Evolutionary conservation across 2,797 vertebrate genomes (phyloP), one percentile per base, ranked within the genome.

Genomic region (Petrocephalus sullivani): DNA sequence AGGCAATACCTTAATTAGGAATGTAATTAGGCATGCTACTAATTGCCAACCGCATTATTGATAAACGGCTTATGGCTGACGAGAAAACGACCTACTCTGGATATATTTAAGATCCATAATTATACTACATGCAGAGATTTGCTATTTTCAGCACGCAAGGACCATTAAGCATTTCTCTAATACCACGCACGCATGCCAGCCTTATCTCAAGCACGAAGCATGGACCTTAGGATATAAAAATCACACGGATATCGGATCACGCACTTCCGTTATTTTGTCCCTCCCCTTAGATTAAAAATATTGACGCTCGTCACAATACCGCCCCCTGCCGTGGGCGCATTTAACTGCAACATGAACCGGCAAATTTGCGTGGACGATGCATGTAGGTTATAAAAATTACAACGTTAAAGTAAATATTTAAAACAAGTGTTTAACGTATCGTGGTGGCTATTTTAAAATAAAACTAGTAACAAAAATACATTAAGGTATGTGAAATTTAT

Each of bases 321-420:
- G 87, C 87, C 87, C 87, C 49, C 87, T 84, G 28, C 28, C 82
- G 87, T 84, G 51, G 3, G 57, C 10, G 54, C 61, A 28, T 88
- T 64, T 64, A 51, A 54, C n/a, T 54, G 81, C 41, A 51, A 0
- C 49, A 53, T 6, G 51, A 23, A 83, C 81, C n/a, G 49, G 10
- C 19, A 21, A 81, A 16, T 41, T 81, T 41, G 46, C 16, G 51
- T 9, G 28, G 64, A 71, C 64, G 37, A 81, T 81, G 75, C 16
- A 81, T 49, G 37, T 49, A 78, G 71, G 64, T 16, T 19, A 78
- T 49, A 78, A 46, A 46, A 46, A 56, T 56, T 51, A 51, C 49
- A 51, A 51, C 7, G 4, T 49, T 49, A 49, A 49, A 49, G 46
- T 49, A 49, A 49, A 33, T 67, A 67, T 67, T 71, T 71, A 16